Evolutionary conservation across 2,888 invertebrate species (phyloP), one percentile per base, ranked within the genome.

Genomic region (Tortrix viridana): DNA sequence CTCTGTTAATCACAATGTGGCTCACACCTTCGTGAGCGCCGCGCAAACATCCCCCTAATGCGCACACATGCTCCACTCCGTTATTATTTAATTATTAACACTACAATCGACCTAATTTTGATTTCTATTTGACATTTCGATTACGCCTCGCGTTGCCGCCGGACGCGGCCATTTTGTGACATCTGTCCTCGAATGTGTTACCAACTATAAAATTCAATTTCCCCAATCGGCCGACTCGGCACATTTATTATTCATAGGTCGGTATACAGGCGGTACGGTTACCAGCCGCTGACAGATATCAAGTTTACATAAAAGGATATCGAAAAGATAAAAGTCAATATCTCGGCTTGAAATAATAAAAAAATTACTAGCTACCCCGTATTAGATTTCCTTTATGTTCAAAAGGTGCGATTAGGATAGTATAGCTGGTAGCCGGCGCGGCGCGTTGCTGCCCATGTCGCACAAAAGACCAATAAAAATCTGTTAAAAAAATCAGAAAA

Each of bases 181-280:
- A 92, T 91, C 91, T 92, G 92, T 92, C 89, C 86, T 88, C 84
- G 77, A 84, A 86, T 90, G 90, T 90, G 90, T 89, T 90, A 83
- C 87, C 81, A 90, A 86, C 89, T 92, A 91, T 90, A 91, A 92
- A 92, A 92, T 92, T 92, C 91, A 91, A 92, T 92, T 92, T 92
- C 90, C 92, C 88, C 90, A 89, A 91, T 89, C 89, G 91, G 88
- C 86, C 79, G 84, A 84, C 86, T 82, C 88, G 86, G 80, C 86
- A 85, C 89, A 91, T 92, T 92, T 91, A 91, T 91, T 92, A 92
- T 92, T 92, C 91, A 92, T 90, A 88, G 90, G 81, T 80, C 85
- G 85, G 84, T 85, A 88, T 86, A 84, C 86, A 85, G 85, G 84
- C 81, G 86, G 63, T 47, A 58, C 58, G 58, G 47, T 53, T 52